Conservation (phyloP, 2,888 invertebrate species). For the Eupsilia transversa region DNA sequence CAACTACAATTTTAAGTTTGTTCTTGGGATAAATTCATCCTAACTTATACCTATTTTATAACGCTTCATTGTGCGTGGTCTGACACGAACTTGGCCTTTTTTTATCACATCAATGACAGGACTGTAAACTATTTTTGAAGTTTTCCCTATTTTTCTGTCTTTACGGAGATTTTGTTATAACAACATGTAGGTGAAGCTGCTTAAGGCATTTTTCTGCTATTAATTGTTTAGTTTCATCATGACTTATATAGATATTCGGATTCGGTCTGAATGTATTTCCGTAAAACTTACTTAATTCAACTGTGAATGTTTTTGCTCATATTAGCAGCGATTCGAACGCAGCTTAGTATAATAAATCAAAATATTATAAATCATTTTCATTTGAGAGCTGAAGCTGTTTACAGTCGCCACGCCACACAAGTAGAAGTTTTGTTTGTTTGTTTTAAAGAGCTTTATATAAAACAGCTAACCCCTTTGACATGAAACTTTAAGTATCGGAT, state of each 20-base stretch:
- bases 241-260: neutral
- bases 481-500: conserved; percentile 17
- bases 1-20: no score
- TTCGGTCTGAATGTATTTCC: neutral
- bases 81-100: no score
- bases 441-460: conserved; percentile 38
- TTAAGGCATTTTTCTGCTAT: neutral
- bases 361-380: conserved; percentile 46
- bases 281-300: conserved; percentile 11
- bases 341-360: conserved; percentile 27
- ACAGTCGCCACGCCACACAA: conserved; percentile 45
- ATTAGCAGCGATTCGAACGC: conserved; percentile 18
- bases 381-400: conserved; percentile 20
- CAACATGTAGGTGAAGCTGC: no score
- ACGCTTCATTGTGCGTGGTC: no score
- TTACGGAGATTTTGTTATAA: neutral
- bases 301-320: conserved; percentile 11
- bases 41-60: no score
- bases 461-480: conserved; percentile 17
- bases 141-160: no score
- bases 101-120: no score
- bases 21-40: no score
- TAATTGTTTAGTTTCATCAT: neutral
- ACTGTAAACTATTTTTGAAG: no score
- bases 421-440: conserved; percentile 28